These are phyloP conservation scores for Thera britannica DNA, from an alignment of 2,888 invertebrate species.

Conservation along the genomic window DNA sequence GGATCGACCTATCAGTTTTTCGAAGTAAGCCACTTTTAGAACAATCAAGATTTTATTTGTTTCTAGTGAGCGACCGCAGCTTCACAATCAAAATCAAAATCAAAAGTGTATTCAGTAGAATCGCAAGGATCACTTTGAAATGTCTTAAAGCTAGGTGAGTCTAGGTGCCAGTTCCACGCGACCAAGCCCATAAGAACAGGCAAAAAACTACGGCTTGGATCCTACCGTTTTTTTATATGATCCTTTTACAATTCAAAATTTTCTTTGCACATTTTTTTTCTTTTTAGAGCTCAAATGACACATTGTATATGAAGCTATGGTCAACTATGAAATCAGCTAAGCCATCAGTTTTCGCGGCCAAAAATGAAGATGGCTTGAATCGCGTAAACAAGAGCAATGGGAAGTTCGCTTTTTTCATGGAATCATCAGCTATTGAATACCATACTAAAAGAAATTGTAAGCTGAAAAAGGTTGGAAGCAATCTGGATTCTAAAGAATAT, in stretches of 20 bases:
- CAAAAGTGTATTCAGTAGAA: too few species aligned
- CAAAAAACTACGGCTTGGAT: too few species aligned
- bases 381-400: conserved; percentile 90
- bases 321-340: conserved; percentile 92
- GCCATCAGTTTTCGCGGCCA: conserved; percentile 91
- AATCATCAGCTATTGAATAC: conserved; percentile 97
- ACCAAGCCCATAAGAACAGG: too few species aligned
- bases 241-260: too few species aligned
- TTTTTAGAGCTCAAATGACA: conserved; percentile 90
- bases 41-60: not conserved
- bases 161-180: too few species aligned
- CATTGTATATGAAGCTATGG: conserved; percentile 95
- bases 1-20: conserved; percentile 95
- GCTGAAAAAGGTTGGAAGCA: conserved; percentile 90
- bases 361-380: conserved; percentile 93
- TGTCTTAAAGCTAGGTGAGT: too few species aligned
- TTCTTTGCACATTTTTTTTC: not conserved
- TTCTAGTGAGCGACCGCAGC: too few species aligned
- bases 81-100: too few species aligned
- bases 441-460: conserved; percentile 92
- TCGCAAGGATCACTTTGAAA: too few species aligned
- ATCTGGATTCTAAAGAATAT: conserved; percentile 92
- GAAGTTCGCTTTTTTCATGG: conserved; percentile 97
- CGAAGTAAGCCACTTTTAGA: conserved; percentile 78
- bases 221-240: too few species aligned